Conservation (phyloP, 2,888 invertebrate species). For the Drosophila monieri region DNA sequence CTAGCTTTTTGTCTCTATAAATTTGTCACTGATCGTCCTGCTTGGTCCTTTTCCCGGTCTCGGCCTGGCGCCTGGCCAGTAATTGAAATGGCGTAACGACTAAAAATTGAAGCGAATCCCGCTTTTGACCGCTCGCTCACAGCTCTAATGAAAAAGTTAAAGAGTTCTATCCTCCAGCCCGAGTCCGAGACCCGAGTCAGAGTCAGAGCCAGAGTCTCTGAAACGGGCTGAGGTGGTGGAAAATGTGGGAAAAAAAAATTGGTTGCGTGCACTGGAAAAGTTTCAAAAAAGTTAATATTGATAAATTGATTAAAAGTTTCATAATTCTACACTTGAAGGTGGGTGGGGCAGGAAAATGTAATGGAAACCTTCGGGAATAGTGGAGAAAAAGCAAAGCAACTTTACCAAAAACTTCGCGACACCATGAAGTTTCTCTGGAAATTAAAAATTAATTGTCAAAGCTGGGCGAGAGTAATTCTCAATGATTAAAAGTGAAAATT, state of each 20-base stretch:
- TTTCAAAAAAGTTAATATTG: conserved; percentile 77
- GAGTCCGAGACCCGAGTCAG: not conserved
- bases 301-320: conserved; percentile 80
- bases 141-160: conserved; percentile 71
- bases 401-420: conserved; percentile 37
- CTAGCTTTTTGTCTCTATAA: conserved; percentile 70
- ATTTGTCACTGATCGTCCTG: conserved; percentile 71
- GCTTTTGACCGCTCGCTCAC: conserved; percentile 21
- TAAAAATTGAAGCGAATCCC: conserved; percentile 68
- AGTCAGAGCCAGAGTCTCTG: not conserved
- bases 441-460: conserved; percentile 63
- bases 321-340: conserved; percentile 61
- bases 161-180: conserved; percentile 31
- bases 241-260: conserved; percentile 20
- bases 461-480: not conserved
- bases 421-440: conserved; percentile 44
- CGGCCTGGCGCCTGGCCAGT: conserved; percentile 71
- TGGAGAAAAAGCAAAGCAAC: conserved; percentile 3
- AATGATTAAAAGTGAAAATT: not conserved
- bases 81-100: conserved; percentile 81
- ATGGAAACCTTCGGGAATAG: conserved; percentile 5
- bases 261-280: conserved; percentile 48
- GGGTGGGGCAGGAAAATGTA: conserved; percentile 5
- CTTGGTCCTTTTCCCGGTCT: conserved; percentile 1
- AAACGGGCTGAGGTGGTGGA: conserved; percentile 8